These are phyloP conservation scores for Onychomys arenicola DNA, from an alignment of 2,797 vertebrate genomes.

Conservation along the genomic window DNA sequence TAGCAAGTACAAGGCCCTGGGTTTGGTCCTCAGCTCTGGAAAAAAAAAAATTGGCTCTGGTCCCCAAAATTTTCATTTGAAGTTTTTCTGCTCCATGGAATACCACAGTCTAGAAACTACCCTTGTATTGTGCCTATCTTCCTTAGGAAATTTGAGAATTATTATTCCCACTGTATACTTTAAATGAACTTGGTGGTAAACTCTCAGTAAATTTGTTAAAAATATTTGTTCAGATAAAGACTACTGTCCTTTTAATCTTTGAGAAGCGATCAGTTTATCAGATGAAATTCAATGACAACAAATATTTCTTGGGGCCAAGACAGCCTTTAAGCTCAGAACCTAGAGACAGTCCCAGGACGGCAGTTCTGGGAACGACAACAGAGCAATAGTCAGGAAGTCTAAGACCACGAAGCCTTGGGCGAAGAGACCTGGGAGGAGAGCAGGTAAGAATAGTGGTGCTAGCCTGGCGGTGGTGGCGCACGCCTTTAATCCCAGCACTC, in stretches of 20 bases:
- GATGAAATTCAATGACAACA: neutral
- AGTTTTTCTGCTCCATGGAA: slow-evolving; percentile 66
- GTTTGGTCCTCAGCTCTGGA: too few species aligned
- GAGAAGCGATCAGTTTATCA: slow-evolving; percentile 18
- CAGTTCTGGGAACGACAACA: neutral
- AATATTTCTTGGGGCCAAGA: slow-evolving; percentile 22
- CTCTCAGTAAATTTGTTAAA: slow-evolving; percentile 53
- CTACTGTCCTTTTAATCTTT: slow-evolving; percentile 24
- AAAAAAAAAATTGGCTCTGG: slow-evolving; percentile 52
- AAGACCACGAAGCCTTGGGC: neutral
- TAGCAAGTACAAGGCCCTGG: too few species aligned
- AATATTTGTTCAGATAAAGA: slow-evolving; percentile 61
- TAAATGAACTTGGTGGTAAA: slow-evolving; percentile 48
- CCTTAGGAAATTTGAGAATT: slow-evolving; percentile 39
- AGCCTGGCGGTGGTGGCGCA: too few species aligned
- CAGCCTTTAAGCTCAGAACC: neutral
- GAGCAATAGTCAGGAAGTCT: slow-evolving; percentile 26
- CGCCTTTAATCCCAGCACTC: too few species aligned
- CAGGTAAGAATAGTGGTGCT: neutral
- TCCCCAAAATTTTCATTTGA: slow-evolving; percentile 55
- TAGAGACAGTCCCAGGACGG: neutral
- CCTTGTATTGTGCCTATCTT: neutral
- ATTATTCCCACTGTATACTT: slow-evolving; percentile 49
- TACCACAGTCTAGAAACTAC: slow-evolving; percentile 56
- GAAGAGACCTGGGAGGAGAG: neutral